Evolutionary conservation across 2,113 vertebrate species (phyloP).

Genomic region (Oxyruncus cristatus): DNA sequence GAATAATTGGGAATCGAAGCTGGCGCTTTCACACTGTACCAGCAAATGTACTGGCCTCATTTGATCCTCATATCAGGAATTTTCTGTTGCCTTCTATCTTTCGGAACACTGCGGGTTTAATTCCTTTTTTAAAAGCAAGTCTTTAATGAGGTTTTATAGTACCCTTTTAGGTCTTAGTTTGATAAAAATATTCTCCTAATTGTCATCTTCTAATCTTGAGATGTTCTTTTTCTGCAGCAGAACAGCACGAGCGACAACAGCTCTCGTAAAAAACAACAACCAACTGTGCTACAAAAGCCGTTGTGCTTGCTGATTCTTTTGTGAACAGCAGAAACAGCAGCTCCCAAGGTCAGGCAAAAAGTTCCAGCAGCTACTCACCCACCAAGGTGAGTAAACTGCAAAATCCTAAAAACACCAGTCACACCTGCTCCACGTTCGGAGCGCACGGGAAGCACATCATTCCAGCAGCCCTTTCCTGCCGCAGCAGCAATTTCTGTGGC

Average conservation of each 20-base stretch:
- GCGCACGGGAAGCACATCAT: not conserved
- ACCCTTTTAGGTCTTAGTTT: not conserved
- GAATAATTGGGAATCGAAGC: not conserved
- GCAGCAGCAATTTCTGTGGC: not conserved
- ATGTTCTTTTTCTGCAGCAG: not conserved
- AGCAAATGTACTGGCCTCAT: not conserved
- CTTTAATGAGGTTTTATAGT: not conserved
- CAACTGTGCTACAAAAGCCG: not conserved
- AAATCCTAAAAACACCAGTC: not conserved
- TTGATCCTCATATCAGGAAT: not conserved
- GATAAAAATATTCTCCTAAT: not conserved
- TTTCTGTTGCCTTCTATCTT: not conserved
- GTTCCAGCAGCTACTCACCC: not conserved
- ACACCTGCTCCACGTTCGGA: accelerated
- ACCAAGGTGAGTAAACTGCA: not conserved
- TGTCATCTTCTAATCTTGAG: not conserved
- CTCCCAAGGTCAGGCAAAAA: not conserved
- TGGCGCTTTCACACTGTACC: not conserved
- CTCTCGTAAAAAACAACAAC: not conserved
- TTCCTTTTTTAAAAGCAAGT: not conserved
- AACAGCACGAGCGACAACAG: not conserved
- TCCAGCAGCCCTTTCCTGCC: not conserved
- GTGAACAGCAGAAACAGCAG: not conserved
- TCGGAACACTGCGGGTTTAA: accelerated
- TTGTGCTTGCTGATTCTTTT: accelerated